Conservation (phyloP, 2,797 vertebrate species). For the Danio kyathit region DNA sequence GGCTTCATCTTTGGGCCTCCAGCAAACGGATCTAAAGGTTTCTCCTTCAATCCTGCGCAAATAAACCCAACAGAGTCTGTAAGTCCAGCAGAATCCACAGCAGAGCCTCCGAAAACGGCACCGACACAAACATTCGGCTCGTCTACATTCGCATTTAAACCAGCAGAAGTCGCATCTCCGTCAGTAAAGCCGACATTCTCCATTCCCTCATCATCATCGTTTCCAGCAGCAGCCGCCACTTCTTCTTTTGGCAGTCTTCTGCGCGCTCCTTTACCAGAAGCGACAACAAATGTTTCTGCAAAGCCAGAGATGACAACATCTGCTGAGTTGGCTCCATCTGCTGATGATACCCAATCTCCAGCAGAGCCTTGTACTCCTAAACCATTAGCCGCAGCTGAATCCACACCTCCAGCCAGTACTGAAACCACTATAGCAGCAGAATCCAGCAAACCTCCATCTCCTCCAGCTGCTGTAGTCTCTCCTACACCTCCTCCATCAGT, state of each 20-base stretch:
- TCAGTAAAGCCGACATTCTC: conserved; percentile 77
- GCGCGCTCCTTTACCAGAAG: conserved; percentile 57
- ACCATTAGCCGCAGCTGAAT: conserved; percentile 32
- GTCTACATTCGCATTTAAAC: conserved; percentile 72
- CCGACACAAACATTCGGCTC: neutral
- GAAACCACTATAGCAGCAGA: conserved; percentile 7
- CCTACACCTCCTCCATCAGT: conserved; percentile 35
- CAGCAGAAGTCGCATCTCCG: conserved; percentile 54
- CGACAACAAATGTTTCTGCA: conserved; percentile 62
- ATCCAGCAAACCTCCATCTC: conserved; percentile 37
- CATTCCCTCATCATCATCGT: conserved; percentile 67
- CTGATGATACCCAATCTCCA: conserved; percentile 53
- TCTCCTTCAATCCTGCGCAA: conserved; percentile 73
- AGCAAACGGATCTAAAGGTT: conserved; percentile 67
- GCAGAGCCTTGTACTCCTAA: conserved; percentile 50
- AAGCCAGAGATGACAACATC: conserved; percentile 58
- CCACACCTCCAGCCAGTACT: neutral
- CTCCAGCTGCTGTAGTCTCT: conserved; percentile 10
- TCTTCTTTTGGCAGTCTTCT: conserved; percentile 82
- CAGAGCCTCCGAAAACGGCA: conserved; percentile 56
- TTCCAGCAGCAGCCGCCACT: conserved; percentile 57
- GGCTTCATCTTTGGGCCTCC: conserved; percentile 72
- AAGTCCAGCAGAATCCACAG: neutral
- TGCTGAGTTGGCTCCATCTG: conserved; percentile 68
- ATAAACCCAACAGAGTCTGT: conserved; percentile 74